Percentiles rank a stretch among this genome's conserved stretches.
These are phyloP conservation scores for Erythrocercus mccallii DNA, from an alignment of 2,113 vertebrate species.

Conservation along the genomic window DNA sequence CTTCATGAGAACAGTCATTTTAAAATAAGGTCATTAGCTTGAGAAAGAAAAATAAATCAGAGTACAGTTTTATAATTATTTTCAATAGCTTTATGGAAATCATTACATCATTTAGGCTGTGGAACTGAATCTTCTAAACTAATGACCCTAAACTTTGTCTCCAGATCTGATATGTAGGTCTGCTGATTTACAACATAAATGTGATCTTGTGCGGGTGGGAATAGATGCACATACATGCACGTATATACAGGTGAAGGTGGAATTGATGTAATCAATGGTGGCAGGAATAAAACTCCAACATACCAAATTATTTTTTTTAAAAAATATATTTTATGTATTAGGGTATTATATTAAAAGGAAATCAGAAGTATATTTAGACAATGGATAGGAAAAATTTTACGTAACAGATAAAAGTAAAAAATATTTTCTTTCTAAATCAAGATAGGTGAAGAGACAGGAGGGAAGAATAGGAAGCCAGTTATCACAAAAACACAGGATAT, in stretches of 20 bases:
- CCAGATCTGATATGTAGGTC: neutral
- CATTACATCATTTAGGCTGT: neutral
- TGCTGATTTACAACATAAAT: neutral
- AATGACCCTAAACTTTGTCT: neutral
- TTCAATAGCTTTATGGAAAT: constrained; percentile 2
- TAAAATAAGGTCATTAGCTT: neutral
- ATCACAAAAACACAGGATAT: neutral
- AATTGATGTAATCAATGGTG: neutral
- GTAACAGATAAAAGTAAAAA: neutral
- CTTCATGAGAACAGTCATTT: neutral
- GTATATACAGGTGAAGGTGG: neutral
- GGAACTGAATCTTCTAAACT: neutral
- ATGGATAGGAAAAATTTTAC: neutral
- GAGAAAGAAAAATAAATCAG: neutral
- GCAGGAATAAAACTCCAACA: neutral
- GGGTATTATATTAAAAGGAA: neutral
- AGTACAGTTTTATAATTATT: neutral
- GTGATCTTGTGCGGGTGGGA: neutral
- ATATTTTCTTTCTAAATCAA: neutral
- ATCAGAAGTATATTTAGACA: neutral
- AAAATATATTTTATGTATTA: neutral
- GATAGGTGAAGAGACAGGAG: neutral
- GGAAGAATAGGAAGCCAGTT: neutral
- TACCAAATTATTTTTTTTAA: neutral
- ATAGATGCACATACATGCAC: neutral